A percentile compares a stretch with the other conserved stretches of the same genome.
These are phyloP conservation scores for Hephaestus fuliginosus DNA, from an alignment of 2,797 vertebrate genomes.

Conservation along the genomic window DNA sequence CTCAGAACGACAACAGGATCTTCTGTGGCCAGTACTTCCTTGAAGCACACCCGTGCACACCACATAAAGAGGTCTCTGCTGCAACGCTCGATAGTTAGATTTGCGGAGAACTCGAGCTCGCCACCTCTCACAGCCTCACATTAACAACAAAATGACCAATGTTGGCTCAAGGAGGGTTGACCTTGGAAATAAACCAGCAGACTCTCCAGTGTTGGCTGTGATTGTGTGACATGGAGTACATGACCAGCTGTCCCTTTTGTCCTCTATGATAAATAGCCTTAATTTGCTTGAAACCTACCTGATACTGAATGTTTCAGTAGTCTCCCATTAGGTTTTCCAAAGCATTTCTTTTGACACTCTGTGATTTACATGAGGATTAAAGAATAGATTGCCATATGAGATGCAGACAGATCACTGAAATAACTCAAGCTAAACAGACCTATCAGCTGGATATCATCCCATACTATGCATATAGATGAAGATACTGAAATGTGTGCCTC, in stretches of 20 bases:
- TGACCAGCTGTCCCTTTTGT: constrained; percentile 70
- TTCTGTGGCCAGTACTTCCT: not conserved
- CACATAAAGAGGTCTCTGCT: constrained; percentile 16
- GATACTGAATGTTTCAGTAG: constrained; percentile 58
- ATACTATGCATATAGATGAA: constrained; percentile 60
- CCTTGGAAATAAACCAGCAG: constrained; percentile 64
- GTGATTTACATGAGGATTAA: constrained; percentile 77
- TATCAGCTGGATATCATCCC: constrained; percentile 54
- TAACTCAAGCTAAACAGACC: constrained; percentile 59
- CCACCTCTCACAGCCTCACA: constrained; percentile 27
- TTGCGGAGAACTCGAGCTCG: constrained; percentile 32
- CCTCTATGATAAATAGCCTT: constrained; percentile 78
- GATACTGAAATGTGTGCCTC: constrained; percentile 23
- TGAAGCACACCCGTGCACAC: constrained; percentile 1
- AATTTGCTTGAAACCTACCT: constrained; percentile 63
- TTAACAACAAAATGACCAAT: constrained; percentile 36
- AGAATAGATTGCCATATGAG: constrained; percentile 76
- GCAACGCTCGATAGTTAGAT: constrained; percentile 9
- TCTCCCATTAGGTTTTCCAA: constrained; percentile 31
- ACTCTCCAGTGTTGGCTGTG: constrained; percentile 36
- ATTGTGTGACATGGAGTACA: constrained; percentile 60
- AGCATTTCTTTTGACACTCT: constrained; percentile 58
- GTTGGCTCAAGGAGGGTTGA: constrained; percentile 63
- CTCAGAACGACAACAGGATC: constrained; percentile 55
- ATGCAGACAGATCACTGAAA: constrained; percentile 53